Percentiles rank a stretch among this genome's conserved stretches.
Conservation (phyloP, 1,140 invertebrate genomes). For the Brachionus rubens region DNA sequence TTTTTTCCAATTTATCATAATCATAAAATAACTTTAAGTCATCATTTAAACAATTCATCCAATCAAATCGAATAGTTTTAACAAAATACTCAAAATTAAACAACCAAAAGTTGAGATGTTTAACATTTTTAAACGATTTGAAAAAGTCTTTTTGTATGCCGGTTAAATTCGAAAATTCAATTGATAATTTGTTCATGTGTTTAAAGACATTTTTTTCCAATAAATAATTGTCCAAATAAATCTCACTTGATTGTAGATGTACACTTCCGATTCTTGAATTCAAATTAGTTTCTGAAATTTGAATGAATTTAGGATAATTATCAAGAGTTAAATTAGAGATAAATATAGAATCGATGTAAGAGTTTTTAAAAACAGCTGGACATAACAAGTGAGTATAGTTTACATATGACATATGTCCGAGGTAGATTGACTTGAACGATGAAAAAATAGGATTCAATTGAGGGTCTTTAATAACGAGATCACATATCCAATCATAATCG, state of each 20-base stretch:
- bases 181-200: neutral
- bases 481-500: constrained; percentile 9
- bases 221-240: neutral
- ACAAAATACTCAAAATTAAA: constrained; percentile 26
- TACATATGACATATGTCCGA: neutral
- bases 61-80: neutral
- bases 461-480: neutral
- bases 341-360: neutral
- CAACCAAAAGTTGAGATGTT: constrained; percentile 1
- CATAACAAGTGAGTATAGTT: neutral
- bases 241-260: constrained; percentile 16
- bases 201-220: constrained; percentile 30
- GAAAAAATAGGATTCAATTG: neutral
- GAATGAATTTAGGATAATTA: neutral
- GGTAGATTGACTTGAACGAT: constrained; percentile 2
- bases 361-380: constrained; percentile 8
- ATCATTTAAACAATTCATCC: neutral
- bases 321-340: neutral
- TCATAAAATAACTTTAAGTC: constrained; percentile 13
- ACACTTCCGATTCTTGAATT: neutral
- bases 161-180: constrained; percentile 15
- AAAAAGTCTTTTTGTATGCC: neutral
- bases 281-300: neutral
- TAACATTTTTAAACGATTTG: neutral
- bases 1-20: neutral